Evolutionary conservation across 2,888 invertebrate genomes (phyloP).

Genomic region (Macrophya annulata): DNA sequence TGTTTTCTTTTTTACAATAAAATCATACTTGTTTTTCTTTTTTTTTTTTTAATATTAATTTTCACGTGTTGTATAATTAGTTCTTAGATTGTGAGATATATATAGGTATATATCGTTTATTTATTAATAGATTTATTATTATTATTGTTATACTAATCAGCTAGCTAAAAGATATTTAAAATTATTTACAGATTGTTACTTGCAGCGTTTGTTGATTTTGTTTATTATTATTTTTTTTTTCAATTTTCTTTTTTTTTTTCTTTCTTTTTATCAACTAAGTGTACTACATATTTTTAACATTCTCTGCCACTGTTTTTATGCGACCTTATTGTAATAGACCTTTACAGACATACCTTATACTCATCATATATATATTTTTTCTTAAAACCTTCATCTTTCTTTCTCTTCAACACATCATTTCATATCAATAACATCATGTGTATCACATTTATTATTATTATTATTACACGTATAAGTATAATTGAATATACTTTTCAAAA

Average conservation of each 20-base stretch:
- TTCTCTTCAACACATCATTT: neutral
- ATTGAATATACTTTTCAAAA: neutral
- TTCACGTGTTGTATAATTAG: neutral
- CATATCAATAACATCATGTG: neutral
- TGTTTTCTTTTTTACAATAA: neutral
- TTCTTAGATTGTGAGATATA: neutral
- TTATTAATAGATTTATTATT: neutral
- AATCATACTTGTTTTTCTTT: slow-evolving; percentile 49
- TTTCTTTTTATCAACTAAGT: neutral
- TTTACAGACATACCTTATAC: neutral
- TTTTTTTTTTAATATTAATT: slow-evolving; percentile 1
- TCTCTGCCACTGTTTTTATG: neutral
- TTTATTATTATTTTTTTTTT: neutral
- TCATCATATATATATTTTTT: neutral
- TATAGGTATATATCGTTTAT: neutral
- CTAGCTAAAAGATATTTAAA: slow-evolving; percentile 13
- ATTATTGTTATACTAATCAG: neutral
- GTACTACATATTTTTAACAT: slow-evolving; percentile 1
- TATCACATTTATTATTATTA: neutral
- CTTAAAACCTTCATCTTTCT: neutral
- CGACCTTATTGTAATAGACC: neutral
- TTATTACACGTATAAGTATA: neutral
- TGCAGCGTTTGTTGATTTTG: slow-evolving; percentile 27
- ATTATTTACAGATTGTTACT: slow-evolving; percentile 52
- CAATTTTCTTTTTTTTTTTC: neutral